These are phyloP conservation scores for Pelecanoides urinatrix DNA, from an alignment of 2,113 vertebrate species.

Conservation along the genomic window DNA sequence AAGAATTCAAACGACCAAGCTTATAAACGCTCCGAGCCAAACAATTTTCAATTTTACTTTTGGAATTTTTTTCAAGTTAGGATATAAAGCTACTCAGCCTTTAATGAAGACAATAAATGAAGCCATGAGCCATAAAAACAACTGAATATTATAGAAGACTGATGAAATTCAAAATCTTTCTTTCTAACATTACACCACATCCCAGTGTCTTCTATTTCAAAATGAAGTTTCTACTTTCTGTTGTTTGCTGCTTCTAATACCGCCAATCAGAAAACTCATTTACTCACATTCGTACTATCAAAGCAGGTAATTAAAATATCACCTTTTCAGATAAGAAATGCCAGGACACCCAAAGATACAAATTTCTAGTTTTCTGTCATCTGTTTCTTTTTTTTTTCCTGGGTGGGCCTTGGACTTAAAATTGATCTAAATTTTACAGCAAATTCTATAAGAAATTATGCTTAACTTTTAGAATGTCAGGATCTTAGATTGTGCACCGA, in stretches of 20 bases:
- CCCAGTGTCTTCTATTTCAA: neutral
- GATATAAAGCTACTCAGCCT: neutral
- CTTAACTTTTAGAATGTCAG: neutral
- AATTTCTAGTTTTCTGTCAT: neutral
- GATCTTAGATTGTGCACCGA: neutral
- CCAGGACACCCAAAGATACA: neutral
- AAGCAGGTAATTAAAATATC: neutral
- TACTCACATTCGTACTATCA: neutral
- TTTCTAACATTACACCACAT: neutral
- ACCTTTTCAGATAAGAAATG: neutral
- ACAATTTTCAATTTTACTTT: neutral
- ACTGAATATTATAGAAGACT: neutral
- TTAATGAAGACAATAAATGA: conserved; percentile 17
- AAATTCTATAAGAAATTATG: neutral
- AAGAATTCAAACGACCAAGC: neutral
- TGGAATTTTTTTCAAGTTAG: neutral
- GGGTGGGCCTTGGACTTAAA: neutral
- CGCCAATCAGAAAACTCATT: neutral
- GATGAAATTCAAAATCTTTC: neutral
- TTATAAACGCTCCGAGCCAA: neutral
- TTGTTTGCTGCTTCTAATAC: neutral
- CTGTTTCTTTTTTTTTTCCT: neutral
- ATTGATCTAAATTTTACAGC: neutral
- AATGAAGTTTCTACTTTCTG: neutral
- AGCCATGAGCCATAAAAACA: neutral